These are phyloP conservation scores for Cyprinodon diabolis DNA, from an alignment of 2,797 vertebrate genomes.

Conservation along the genomic window DNA sequence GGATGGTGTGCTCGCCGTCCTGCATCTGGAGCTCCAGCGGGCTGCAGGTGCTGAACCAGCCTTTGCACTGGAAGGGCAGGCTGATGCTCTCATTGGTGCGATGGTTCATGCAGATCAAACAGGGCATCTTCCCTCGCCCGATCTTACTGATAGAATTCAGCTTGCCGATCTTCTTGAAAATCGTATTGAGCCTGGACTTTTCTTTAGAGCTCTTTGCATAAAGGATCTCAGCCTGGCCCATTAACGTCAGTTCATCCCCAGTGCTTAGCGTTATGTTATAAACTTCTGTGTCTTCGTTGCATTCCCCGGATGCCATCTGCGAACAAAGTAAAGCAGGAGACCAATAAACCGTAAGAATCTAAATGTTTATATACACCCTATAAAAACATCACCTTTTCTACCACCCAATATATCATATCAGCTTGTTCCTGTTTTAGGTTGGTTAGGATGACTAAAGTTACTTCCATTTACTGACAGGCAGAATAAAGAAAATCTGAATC, in stretches of 20 bases:
- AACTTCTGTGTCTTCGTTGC: conserved; percentile 97
- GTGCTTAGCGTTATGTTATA: conserved; percentile 97
- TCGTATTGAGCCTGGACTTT: conserved; percentile 95
- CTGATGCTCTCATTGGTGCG: conserved; percentile 99
- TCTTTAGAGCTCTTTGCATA: conserved; percentile 96
- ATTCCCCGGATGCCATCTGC: conserved; percentile 97
- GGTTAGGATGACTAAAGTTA: no score
- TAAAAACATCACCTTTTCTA: no score
- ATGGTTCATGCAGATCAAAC: conserved; percentile 99
- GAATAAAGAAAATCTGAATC: no score
- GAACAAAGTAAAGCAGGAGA: conserved; percentile 25
- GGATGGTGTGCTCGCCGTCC: conserved; percentile 96
- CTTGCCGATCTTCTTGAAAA: conserved; percentile 97
- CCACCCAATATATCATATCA: no score
- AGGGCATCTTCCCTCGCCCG: conserved; percentile 97
- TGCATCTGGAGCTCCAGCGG: conserved; percentile 98
- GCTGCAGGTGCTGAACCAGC: conserved; percentile 95
- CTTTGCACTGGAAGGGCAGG: conserved; percentile 97
- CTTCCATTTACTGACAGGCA: no score
- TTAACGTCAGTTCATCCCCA: conserved; percentile 95
- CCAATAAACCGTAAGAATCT: background rate
- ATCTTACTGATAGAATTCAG: conserved; percentile 95
- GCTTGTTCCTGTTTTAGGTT: no score
- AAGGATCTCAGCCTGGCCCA: conserved; percentile 99
- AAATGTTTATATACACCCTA: no score